A percentile compares a stretch with the other conserved stretches of the same genome.
Evolutionary conservation across 1,140 invertebrate species (phyloP).

Genomic region (Wasmannia auropunctata): DNA sequence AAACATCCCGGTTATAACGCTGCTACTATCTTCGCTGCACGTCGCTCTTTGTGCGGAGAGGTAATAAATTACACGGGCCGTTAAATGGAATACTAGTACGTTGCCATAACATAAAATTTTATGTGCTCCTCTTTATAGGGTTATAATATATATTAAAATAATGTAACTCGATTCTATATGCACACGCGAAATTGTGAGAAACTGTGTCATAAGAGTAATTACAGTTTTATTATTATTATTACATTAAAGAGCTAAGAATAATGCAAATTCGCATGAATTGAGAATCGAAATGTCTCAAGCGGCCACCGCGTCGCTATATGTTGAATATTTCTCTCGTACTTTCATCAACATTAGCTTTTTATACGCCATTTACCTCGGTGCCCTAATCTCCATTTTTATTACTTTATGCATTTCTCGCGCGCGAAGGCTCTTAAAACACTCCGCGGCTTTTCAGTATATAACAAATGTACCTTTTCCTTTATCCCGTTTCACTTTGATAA

Average conservation of each 20-base stretch:
- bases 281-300: not conserved
- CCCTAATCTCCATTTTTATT: conserved; percentile 50
- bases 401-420: conserved; percentile 31
- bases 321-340: not conserved
- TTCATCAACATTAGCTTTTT: conserved; percentile 44
- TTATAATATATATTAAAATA: not conserved
- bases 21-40: not conserved
- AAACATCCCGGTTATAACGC: conserved; percentile 29
- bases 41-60: conserved; percentile 15
- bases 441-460: not conserved
- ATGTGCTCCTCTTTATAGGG: not conserved
- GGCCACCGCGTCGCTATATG: not conserved
- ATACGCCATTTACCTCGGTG: conserved; percentile 19
- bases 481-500: not conserved
- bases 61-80: conserved; percentile 31
- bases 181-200: too few species aligned
- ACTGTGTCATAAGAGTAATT: not conserved
- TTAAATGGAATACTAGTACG: conserved; percentile 29
- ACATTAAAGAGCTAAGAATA: not conserved
- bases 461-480: conserved; percentile 10
- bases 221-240: not conserved
- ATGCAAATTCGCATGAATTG: not conserved
- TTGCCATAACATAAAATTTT: conserved; percentile 27
- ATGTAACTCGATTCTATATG: not conserved
- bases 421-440: conserved; percentile 28